Base-by-base conservation (phyloP, 2,888 invertebrate species). In the Lycia hirtaria region DNA sequence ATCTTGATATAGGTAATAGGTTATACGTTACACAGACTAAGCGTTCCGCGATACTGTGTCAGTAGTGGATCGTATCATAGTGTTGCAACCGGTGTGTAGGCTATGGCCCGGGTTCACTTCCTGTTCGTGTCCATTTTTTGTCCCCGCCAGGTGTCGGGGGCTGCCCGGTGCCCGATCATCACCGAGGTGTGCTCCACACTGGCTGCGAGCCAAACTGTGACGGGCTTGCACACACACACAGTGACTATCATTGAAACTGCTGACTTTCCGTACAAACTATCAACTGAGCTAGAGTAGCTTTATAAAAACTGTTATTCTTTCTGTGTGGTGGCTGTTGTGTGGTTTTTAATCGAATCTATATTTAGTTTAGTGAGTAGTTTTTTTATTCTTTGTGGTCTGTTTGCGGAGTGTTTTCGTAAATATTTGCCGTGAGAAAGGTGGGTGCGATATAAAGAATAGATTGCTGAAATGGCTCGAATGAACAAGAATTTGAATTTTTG, bases 91-190 rank as follows among this genome's bases (percentile, higher is more conserved):
- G 12, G 14, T 38, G 7, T 15, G 10, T 48, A 37, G 30, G 35
- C 52, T 52, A 35, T 40, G 45, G 4, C 45, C 12, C 17, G 56
- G 56, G 50, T 32, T 47, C 19, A 32, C 48, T 61, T 64, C 56
- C 56, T 54, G 58, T 43, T 60, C 55, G 24, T n/a, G 43, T 35
- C 17, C 47, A 40, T 43, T 69, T 71, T 68, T 70, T 71, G 54
- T 61, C 20, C 50, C 49, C 67, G 67, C 71, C 74, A 72, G 73
- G 68, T 72, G 73, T 53, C 45, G 33, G 55, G 52, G 44, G 19
- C 40, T 40, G 53, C 15, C 53, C 33, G 57, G 57, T 57, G 52
- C 52, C 30, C 33, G n/a, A 38, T 10, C 33, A 15, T n/a, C n/a
- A n/a, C n/a, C n/a, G n/a, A 40, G 44, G 45, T 45, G 49, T 41